Evolutionary conservation across 1,140 invertebrate species (phyloP), one percentile per base, ranked within the genome.

Genomic region (Scylla paramamosain): DNA sequence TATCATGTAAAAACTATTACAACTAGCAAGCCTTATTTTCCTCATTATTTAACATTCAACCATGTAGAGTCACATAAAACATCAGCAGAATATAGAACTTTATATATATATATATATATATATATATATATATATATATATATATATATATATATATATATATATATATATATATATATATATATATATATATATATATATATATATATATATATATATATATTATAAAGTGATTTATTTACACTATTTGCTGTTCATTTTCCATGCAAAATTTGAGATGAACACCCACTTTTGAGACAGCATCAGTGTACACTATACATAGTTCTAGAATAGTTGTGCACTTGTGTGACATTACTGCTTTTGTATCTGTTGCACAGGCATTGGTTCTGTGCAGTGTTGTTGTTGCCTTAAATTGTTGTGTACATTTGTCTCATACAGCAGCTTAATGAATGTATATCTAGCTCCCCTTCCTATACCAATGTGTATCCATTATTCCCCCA

Each of bases 81-180:
- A 59, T 59, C 39, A 39, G 1, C 39, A 39, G 39, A 39, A 39
- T 59, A 59, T 14, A 59, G 16, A 59, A 20, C 10, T 8, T 59
- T 59, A 59, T 20, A 48, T 14, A 48, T 48, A 48, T 48, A 48
- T 4, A 48, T 48, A 14, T 7, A 48, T 48, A 7, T 14, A 48
- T 7, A 7, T 48, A 14, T 48, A 48, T n/a, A n/a, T n/a, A n/a
- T n/a, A n/a, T 4, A 32, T 88, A 32, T 88, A 4, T 88, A 16
- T 88, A 6, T 88, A 20, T 28, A 88, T 88, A 25, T 88, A 8
- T 88, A 0, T 88, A 88, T 4, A 31, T 8, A 31, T 32, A 7
- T 88, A 87, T n/a, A 25, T 87, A 25, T 87, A 87, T 87, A 31
- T 87, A 31, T 25, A 87, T 88, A 88, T 88, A 88, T 88, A 31